A percentile compares a stretch with the other conserved stretches of the same genome.
Evolutionary conservation across 2,888 invertebrate species (phyloP).

Genomic region (Arctia plantaginis): DNA sequence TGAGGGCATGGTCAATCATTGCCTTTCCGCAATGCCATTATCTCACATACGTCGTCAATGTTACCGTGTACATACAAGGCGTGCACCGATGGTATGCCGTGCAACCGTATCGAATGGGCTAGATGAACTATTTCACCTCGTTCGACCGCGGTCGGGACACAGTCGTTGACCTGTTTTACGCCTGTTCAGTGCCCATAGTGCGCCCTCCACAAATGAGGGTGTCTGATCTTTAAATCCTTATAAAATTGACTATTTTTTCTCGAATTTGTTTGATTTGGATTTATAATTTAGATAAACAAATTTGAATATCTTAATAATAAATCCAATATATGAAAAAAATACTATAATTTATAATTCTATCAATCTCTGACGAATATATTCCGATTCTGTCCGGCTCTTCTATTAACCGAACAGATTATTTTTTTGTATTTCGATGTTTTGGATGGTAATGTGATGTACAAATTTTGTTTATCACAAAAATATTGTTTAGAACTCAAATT

Average conservation of each 20-base stretch:
- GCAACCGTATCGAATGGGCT: constrained; percentile 67
- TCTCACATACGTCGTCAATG: constrained; percentile 35
- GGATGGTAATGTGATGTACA: no score
- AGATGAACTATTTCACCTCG: constrained; percentile 73
- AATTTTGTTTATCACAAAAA: no score
- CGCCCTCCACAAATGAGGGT: constrained; percentile 58
- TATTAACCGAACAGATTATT: no score
- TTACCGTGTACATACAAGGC: constrained; percentile 41
- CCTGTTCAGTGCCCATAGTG: constrained; percentile 58
- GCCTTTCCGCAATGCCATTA: constrained; percentile 31
- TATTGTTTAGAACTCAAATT: no score
- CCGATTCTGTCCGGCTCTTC: background rate
- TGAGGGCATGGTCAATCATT: constrained; percentile 22
- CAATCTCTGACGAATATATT: background rate
- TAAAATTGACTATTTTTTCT: constrained; percentile 15
- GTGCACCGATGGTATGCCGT: constrained; percentile 37
- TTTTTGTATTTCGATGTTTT: no score
- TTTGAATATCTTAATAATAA: background rate
- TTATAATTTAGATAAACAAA: background rate
- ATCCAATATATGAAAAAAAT: background rate
- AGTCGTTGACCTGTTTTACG: constrained; percentile 78
- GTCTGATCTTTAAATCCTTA: constrained; percentile 27
- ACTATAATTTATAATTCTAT: background rate
- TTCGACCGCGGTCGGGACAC: constrained; percentile 57
- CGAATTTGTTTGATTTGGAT: background rate